These are phyloP conservation scores for Penelope pileata DNA, from an alignment of 2,113 vertebrate species.

Conservation along the genomic window DNA sequence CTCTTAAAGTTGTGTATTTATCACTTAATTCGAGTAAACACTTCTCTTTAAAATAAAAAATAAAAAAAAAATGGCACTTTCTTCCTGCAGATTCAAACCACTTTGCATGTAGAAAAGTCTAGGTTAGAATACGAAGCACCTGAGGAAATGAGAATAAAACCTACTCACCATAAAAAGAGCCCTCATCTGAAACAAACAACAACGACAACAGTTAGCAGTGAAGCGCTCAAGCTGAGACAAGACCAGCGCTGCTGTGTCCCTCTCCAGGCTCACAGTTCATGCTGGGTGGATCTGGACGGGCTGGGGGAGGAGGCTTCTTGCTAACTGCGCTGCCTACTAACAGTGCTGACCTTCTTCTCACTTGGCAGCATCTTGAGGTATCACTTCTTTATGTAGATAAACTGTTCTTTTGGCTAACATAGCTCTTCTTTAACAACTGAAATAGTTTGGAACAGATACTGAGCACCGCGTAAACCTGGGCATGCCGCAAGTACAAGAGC, in stretches of 20 bases:
- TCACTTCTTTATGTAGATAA: slow-evolving; percentile 15
- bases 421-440: slow-evolving; percentile 4
- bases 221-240: not conserved
- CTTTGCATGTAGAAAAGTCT: not conserved
- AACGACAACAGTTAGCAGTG: not conserved
- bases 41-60: not conserved
- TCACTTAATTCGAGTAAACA: not conserved
- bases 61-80: too few species aligned
- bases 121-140: not conserved
- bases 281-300: not conserved
- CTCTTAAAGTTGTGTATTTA: not conserved
- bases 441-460: not conserved
- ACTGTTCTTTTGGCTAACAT: slow-evolving; percentile 28
- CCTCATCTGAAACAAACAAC: not conserved
- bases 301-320: not conserved
- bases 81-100: not conserved
- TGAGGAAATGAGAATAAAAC: not conserved
- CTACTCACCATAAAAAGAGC: not conserved
- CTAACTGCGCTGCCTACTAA: slow-evolving; percentile 1
- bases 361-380: not conserved
- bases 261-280: not conserved
- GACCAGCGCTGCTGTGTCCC: not conserved
- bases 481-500: not conserved
- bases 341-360: slow-evolving; percentile 30
- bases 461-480: not conserved